Base-by-base conservation (phyloP, 2,888 invertebrate species). In the Plemyria rubiginata region DNA sequence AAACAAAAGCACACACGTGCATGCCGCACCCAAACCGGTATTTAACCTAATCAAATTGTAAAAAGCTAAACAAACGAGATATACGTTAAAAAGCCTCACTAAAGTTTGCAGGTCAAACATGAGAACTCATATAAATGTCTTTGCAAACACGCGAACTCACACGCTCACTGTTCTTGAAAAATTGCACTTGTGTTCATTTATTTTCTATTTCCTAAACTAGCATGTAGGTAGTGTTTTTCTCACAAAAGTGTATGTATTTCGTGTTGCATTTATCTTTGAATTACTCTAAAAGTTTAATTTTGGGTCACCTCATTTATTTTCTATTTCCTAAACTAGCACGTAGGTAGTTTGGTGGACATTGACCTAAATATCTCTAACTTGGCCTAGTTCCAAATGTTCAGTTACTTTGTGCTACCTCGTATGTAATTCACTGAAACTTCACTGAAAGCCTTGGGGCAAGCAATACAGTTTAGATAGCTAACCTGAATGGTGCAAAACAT, bases 331-430 rank as follows among this genome's bases (percentile, higher is more conserved):
- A 56, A 56, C 9, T 3, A 51, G 15, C n/a, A 54, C 7, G 29
- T 51, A 45, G 45, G 36, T 15, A 48, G 48, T 48, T 55, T 13
- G 36, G 38, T 57, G 28, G 40, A 58, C 63, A 66, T 64, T 68
- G 70, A 70, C 68, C 70, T 38, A 66, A 61, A 66, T 70, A 36
- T 48, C 41, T n/a, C 49, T 36, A 60, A 38, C 56, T 60, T 64
- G 64, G 64, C 60, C 53, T 53, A 60, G 56, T 41, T 56, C 64
- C 60, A 64, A 60, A 60, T 60, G 53, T 56, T 64, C 60, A 45
- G 45, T 16, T 54, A 64, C 60, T 55, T 59, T 57, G 54, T 58
- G 32, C 36, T 7, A 53, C 57, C 58, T 63, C 40, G 43, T 59
- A 55, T 60, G 63, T 60, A 60, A 64, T 60, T 60, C 52, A 64